Evolutionary conservation across 1,140 invertebrate genomes (phyloP).

Genomic region (Pseudomyrmex pallidus): DNA sequence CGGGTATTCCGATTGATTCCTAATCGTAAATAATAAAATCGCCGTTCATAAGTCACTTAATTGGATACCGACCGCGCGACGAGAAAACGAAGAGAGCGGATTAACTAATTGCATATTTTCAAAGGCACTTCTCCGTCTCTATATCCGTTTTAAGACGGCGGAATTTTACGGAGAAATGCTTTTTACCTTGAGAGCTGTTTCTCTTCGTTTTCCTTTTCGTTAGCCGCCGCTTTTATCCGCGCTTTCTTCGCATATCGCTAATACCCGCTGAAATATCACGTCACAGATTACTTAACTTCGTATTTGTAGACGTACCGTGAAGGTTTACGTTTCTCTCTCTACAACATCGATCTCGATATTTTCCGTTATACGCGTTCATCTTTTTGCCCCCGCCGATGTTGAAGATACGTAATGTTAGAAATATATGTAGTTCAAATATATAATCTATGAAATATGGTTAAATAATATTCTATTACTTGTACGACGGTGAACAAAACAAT

Average conservation of each 20-base stretch:
- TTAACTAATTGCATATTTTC: slow-evolving; percentile 54
- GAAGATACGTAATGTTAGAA: slow-evolving; percentile 22
- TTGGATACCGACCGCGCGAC: neutral
- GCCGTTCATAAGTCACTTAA: slow-evolving; percentile 27
- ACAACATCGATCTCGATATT: slow-evolving; percentile 22
- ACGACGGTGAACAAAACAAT: neutral
- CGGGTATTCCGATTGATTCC: slow-evolving; percentile 14
- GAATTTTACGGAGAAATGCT: slow-evolving; percentile 54
- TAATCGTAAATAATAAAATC: slow-evolving; percentile 12
- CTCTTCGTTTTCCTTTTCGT: slow-evolving; percentile 31
- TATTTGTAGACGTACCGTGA: slow-evolving; percentile 28
- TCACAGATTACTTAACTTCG: slow-evolving; percentile 58
- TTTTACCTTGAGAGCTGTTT: slow-evolving; percentile 43
- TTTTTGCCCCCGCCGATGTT: neutral
- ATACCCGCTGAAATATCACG: slow-evolving; percentile 53
- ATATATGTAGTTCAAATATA: neutral
- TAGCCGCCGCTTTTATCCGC: slow-evolving; percentile 27
- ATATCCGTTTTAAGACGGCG: slow-evolving; percentile 48
- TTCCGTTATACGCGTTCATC: neutral
- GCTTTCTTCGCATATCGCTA: slow-evolving; percentile 58
- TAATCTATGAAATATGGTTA: neutral
- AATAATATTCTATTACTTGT: slow-evolving; percentile 1
- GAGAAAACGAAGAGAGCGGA: neutral
- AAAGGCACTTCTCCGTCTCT: slow-evolving; percentile 25
- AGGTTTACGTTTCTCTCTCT: slow-evolving; percentile 1